phyloP scores from a whole-genome alignment of 2,797 vertebrate species.

The Dendrocincla tyrannina region DNA sequence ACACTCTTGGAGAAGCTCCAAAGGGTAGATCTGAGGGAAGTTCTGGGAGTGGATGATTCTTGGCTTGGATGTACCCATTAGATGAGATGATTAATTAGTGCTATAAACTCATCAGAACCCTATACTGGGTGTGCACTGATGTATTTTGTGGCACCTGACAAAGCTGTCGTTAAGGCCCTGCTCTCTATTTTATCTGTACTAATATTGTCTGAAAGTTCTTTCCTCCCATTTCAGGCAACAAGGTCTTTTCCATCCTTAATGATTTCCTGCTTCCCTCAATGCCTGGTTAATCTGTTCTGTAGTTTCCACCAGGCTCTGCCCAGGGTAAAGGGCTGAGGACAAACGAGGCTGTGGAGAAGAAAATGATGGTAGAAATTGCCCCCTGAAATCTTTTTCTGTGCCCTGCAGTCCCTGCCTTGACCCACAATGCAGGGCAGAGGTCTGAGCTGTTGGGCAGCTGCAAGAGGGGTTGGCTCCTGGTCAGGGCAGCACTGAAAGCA shows the following conservation, averaged over 20 bases:
- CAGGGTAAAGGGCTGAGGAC: not conserved
- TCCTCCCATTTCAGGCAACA: too few relatives aligned
- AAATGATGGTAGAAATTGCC: not conserved
- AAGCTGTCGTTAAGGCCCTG: too few relatives aligned
- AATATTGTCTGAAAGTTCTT: too few relatives aligned
- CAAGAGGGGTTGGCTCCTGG: not conserved
- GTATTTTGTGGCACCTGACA: too few relatives aligned
- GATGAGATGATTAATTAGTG: too few relatives aligned
- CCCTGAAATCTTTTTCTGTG: not conserved
- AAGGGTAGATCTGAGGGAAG: too few relatives aligned
- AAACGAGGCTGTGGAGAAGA: not conserved
- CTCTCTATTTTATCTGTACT: too few relatives aligned
- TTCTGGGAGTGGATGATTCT: too few relatives aligned
- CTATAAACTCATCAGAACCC: too few relatives aligned
- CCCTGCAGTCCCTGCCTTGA: not conserved
- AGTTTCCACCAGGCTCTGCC: not conserved
- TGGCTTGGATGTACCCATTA: too few relatives aligned
- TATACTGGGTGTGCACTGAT: too few relatives aligned
- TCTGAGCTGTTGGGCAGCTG: not conserved
- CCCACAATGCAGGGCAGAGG: not conserved
- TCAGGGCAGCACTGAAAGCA: not conserved
- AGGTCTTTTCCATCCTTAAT: not conserved
- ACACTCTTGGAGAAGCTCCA: too few relatives aligned
- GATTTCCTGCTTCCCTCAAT: not conserved
- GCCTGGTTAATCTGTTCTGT: not conserved